These are phyloP conservation scores for Chloroclysta siterata DNA, from an alignment of 2,888 invertebrate genomes.

Conservation along the genomic window DNA sequence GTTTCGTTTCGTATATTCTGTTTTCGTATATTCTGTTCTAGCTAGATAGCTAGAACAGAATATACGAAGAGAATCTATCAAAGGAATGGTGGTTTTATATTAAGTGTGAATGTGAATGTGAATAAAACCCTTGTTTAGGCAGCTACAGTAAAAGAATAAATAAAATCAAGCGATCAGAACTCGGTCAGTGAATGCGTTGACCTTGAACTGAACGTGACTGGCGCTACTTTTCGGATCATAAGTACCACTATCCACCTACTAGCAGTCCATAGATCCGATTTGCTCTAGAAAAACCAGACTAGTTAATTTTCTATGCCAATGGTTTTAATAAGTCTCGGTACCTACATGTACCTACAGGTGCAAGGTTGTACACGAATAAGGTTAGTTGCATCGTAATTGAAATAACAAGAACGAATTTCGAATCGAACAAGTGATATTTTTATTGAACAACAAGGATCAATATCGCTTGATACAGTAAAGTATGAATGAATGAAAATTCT, in stretches of 20 bases:
- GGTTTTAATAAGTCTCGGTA: too few species aligned
- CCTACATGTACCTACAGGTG: too few species aligned
- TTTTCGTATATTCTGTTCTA: too few species aligned
- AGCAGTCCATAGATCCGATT: slow-evolving; percentile 26
- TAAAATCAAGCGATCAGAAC: slow-evolving; percentile 42
- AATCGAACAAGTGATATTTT: slow-evolving; percentile 17
- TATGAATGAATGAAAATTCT: too few species aligned
- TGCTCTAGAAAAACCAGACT: slow-evolving; percentile 25
- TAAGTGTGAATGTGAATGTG: too few species aligned
- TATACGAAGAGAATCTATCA: too few species aligned
- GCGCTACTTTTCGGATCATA: slow-evolving; percentile 47
- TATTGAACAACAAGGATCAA: slow-evolving; percentile 37
- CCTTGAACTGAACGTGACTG: slow-evolving; percentile 76
- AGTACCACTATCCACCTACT: not conserved
- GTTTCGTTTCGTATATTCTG: too few species aligned
- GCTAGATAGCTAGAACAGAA: too few species aligned
- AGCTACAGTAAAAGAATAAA: not conserved
- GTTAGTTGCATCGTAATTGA: slow-evolving; percentile 52
- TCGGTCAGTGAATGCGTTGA: slow-evolving; percentile 67
- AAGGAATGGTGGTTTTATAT: too few species aligned
- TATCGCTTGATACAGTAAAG: slow-evolving; percentile 36
- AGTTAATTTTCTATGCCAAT: slow-evolving; percentile 11
- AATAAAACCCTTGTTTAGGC: too few species aligned
- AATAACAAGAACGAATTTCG: slow-evolving; percentile 27
- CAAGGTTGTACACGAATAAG: slow-evolving; percentile 51